Percentiles rank a stretch among this genome's conserved stretches.
Conservation (phyloP, 2,797 vertebrate genomes). For the Gadopsis bispinosus region DNA sequence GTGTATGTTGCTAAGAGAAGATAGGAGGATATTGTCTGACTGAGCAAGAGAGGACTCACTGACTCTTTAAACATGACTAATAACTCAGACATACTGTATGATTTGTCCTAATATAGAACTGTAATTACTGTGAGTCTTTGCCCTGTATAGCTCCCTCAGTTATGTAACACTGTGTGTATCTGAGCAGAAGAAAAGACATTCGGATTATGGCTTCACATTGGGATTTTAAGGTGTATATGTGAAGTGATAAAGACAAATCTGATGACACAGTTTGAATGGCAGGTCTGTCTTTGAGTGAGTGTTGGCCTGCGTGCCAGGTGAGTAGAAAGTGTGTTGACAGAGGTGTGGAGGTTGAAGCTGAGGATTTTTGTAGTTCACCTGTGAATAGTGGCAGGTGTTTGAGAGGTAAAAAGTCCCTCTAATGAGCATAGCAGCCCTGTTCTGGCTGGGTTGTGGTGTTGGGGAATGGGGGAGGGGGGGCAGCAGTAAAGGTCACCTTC, state of each 20-base stretch:
- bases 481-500: slow-evolving; percentile 78
- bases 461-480: not conserved
- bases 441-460: slow-evolving; percentile 8
- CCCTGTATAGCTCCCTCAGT: not conserved
- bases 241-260: not conserved
- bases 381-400: slow-evolving; percentile 68
- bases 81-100: slow-evolving; percentile 3
- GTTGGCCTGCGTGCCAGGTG: slow-evolving; percentile 15
- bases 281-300: slow-evolving; percentile 57
- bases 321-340: slow-evolving; percentile 46
- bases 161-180: not conserved
- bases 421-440: slow-evolving; percentile 57
- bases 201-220: not conserved
- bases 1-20: not conserved
- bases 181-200: not conserved
- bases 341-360: slow-evolving; percentile 44
- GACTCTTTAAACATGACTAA: slow-evolving; percentile 14
- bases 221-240: not conserved
- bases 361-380: slow-evolving; percentile 30
- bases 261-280: too few relatives aligned
- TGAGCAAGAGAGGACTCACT: not conserved
- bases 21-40: not conserved
- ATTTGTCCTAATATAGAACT: slow-evolving; percentile 8
- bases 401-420: slow-evolving; percentile 58
- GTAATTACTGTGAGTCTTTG: slow-evolving; percentile 13